Evolutionary conservation across 1,140 invertebrate species (phyloP).

Genomic region (Zaprionus camerounensis): DNA sequence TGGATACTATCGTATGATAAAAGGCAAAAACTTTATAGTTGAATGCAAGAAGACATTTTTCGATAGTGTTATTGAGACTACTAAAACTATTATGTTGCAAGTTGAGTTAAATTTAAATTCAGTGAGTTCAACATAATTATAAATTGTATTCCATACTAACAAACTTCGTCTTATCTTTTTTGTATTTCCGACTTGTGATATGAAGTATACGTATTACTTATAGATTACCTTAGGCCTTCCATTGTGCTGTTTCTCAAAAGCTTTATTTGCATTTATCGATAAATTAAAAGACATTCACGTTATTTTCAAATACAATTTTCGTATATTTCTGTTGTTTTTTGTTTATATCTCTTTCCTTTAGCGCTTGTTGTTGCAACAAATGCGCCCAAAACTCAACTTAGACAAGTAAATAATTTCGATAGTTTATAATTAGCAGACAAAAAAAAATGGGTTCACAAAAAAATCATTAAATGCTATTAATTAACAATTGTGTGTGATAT

Average conservation of each 20-base stretch:
- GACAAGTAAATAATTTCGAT: constrained; percentile 70
- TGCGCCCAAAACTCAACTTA: constrained; percentile 37
- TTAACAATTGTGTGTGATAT: constrained; percentile 62
- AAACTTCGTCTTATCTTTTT: too few species aligned
- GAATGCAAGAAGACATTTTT: too few species aligned
- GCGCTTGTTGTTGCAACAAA: constrained; percentile 35
- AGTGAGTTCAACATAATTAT: too few species aligned
- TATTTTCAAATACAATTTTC: constrained; percentile 21
- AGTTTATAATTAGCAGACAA: constrained; percentile 61
- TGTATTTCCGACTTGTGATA: too few species aligned
- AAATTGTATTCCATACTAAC: too few species aligned
- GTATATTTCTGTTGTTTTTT: constrained; percentile 32
- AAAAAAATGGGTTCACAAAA: constrained; percentile 43
- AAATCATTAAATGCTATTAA: constrained; percentile 59
- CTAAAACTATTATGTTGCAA: too few species aligned
- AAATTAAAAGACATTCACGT: constrained; percentile 12
- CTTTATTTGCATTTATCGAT: neutral
- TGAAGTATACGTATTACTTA: too few species aligned
- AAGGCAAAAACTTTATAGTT: neutral
- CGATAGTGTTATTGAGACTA: too few species aligned
- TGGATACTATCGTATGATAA: neutral
- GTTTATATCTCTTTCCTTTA: constrained; percentile 27
- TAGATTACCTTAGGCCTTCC: neutral
- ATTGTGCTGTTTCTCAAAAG: neutral
- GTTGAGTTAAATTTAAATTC: too few species aligned